Percentiles rank a stretch among this genome's conserved stretches.
Evolutionary conservation across 2,888 invertebrate species (phyloP).

Genomic region (Sinotaia quadrata): DNA sequence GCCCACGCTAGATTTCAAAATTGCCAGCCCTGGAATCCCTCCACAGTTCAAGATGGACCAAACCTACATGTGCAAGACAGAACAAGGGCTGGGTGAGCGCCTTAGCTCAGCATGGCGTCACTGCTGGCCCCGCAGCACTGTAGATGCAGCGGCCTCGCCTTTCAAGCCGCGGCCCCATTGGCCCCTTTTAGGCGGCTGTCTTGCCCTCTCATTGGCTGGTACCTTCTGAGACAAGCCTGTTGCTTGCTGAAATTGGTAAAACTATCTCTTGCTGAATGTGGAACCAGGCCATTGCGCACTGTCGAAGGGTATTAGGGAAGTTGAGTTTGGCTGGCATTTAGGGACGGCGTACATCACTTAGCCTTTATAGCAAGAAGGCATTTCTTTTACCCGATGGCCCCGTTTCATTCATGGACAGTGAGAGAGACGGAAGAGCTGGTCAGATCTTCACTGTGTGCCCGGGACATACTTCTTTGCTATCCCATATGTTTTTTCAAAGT

Average conservation of each 20-base stretch:
- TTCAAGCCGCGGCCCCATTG: constrained; percentile 41
- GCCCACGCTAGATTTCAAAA: too few species aligned
- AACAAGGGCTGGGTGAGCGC: not conserved
- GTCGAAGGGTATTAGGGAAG: constrained; percentile 34
- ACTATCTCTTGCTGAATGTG: constrained; percentile 53
- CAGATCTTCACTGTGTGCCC: constrained; percentile 71
- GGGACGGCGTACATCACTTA: constrained; percentile 12
- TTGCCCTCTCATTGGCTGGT: constrained; percentile 55
- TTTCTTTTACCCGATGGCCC: constrained; percentile 4
- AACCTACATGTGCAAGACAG: not conserved
- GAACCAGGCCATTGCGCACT: constrained; percentile 38
- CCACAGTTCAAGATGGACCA: not conserved
- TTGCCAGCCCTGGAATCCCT: not conserved
- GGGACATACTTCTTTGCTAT: constrained; percentile 96
- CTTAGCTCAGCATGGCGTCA: not conserved
- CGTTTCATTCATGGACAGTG: constrained; percentile 14
- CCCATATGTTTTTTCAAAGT: constrained; percentile 83
- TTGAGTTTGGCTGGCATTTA: constrained; percentile 25
- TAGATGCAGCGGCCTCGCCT: constrained; percentile 14
- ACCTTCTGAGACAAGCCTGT: constrained; percentile 49
- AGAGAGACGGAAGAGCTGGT: not conserved
- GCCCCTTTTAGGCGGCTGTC: constrained; percentile 35
- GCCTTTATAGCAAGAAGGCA: not conserved
- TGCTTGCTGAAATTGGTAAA: constrained; percentile 66
- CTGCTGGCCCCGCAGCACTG: not conserved